Evolutionary conservation across 1,140 invertebrate genomes (phyloP).

Genomic region (Oryctes rhinoceros): DNA sequence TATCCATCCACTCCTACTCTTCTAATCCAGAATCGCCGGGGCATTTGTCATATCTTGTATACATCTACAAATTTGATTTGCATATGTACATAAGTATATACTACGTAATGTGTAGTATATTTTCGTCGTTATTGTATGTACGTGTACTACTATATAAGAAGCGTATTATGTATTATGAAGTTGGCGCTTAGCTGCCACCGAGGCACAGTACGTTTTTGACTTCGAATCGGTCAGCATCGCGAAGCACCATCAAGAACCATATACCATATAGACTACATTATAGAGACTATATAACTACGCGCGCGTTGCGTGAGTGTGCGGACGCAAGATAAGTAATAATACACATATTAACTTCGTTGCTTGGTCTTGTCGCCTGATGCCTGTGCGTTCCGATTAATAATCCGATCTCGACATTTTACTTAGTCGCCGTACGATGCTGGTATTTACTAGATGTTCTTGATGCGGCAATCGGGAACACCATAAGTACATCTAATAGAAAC

Average conservation of each 20-base stretch:
- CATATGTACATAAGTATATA: neutral
- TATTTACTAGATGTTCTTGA: neutral
- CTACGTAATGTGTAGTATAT: neutral
- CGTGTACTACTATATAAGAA: neutral
- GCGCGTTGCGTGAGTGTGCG: neutral
- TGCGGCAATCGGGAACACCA: too few relatives aligned
- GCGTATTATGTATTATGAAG: neutral
- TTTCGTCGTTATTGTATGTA: neutral
- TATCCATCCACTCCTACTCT: too few relatives aligned
- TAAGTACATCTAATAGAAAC: too few relatives aligned
- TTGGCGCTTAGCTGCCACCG: neutral
- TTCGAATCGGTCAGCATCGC: conserved; percentile 7
- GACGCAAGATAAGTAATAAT: neutral
- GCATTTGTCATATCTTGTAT: too few relatives aligned
- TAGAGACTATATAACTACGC: neutral
- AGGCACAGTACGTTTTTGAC: conserved; percentile 3
- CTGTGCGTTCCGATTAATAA: neutral
- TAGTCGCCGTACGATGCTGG: neutral
- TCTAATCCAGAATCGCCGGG: too few relatives aligned
- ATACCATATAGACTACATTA: neutral
- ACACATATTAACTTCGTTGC: neutral
- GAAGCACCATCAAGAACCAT: neutral
- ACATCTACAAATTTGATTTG: neutral
- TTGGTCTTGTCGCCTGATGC: neutral
- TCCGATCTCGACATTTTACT: neutral